phyloP scores from a whole-genome alignment of 2,888 invertebrate genomes.

The Cerceris ruficornis region DNA sequence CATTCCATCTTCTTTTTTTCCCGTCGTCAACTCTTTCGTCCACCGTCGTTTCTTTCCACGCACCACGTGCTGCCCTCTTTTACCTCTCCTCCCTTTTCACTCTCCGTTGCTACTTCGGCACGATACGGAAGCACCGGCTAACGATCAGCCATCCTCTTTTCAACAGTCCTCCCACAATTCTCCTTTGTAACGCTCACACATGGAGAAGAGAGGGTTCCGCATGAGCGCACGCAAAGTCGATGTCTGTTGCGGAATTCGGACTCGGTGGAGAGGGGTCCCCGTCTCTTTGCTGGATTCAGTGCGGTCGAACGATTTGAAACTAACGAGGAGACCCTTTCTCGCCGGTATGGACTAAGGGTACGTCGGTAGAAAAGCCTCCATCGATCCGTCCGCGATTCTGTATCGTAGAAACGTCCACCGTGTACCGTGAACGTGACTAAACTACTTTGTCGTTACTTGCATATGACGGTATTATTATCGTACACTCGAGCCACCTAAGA shows the following conservation, averaged over 20 bases:
- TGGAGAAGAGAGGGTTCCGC: conserved; percentile 57
- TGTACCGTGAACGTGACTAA: conserved; percentile 48
- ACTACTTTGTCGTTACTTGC: conserved; percentile 42
- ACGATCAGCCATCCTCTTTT: conserved; percentile 60
- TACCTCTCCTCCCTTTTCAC: conserved; percentile 38
- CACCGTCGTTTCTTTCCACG: conserved; percentile 9
- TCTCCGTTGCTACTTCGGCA: conserved; percentile 33
- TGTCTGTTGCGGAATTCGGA: conserved; percentile 64
- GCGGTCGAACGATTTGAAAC: conserved; percentile 63
- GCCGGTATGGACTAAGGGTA: conserved; percentile 24
- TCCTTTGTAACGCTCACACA: conserved; percentile 63
- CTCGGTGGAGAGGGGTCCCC: conserved; percentile 24
- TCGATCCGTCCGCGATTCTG: conserved; percentile 46
- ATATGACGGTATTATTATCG: conserved; percentile 52
- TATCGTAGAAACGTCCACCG: conserved; percentile 23
- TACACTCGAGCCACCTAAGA: conserved; percentile 34
- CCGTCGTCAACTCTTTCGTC: conserved; percentile 19
- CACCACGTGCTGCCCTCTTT: conserved; percentile 4
- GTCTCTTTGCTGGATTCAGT: conserved; percentile 58
- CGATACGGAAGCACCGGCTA: conserved; percentile 55
- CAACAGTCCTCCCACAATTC: conserved; percentile 41
- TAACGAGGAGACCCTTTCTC: conserved; percentile 62
- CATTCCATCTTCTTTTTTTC: conserved; percentile 31
- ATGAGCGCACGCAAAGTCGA: conserved; percentile 60
- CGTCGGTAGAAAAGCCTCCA: conserved; percentile 37